Evolutionary conservation across 2,888 invertebrate genomes (phyloP).

Genomic region (Choristoneura rosaceana): DNA sequence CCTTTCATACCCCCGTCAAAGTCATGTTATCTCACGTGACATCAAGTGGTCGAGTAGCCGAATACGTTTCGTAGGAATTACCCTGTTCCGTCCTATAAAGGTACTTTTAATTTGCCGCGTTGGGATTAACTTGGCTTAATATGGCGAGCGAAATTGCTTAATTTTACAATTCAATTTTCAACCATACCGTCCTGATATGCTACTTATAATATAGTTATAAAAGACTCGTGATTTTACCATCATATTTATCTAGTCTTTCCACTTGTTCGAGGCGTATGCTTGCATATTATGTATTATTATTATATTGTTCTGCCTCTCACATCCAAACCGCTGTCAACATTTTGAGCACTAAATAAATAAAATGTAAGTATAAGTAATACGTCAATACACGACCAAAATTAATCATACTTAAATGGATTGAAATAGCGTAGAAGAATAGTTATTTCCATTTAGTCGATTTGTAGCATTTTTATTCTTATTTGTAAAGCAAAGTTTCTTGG

Average conservation of each 20-base stretch:
- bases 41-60: conserved; percentile 31
- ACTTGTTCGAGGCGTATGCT: too few species aligned
- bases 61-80: conserved; percentile 16
- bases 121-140: background rate
- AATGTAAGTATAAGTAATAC: too few species aligned
- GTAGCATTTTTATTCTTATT: conserved; percentile 5
- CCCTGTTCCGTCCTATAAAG: background rate
- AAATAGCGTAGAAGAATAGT: background rate
- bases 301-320: too few species aligned
- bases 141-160: background rate
- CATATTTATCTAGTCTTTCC: too few species aligned
- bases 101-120: conserved; percentile 19
- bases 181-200: background rate
- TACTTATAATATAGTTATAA: background rate
- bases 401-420: background rate
- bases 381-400: too few species aligned
- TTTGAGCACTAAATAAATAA: too few species aligned
- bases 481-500: conserved; percentile 23
- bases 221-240: background rate
- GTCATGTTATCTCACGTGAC: conserved; percentile 26
- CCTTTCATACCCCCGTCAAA: conserved; percentile 32
- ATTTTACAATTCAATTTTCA: background rate
- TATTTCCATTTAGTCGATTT: background rate
- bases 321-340: too few species aligned
- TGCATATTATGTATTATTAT: too few species aligned